Base-by-base conservation (phyloP, 1,140 invertebrate species). In the Leguminivora glycinivorella region DNA sequence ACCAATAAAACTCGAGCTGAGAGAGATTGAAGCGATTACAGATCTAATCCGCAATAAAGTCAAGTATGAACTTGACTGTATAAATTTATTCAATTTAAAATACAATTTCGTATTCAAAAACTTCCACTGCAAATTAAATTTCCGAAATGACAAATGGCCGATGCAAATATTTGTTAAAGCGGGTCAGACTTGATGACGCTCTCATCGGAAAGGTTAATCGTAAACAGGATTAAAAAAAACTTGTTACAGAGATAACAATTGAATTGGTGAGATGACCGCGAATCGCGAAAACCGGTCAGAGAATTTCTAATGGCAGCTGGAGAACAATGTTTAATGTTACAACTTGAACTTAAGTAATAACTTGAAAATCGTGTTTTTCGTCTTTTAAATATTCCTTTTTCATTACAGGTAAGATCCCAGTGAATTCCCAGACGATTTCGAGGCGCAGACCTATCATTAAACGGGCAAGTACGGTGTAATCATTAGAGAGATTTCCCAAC, bases 191-290 rank as follows among this genome's bases (percentile, higher is more conserved):
- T 72, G 81, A 77, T 70, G 22, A 22, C 24, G 73, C 70, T 83
- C 81, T 75, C 81, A 83, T 83, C 75, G 78, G 81, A 81, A 83
- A 76, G 43, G 58, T 71, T 25, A 38, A 74, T 56, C 19, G 47
- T 29, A 79, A 81, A 83, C 76, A 47, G 72, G 77, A 77, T 78
- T 78, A 77, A 78, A 72, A 73, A 63, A 63, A 63, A 63, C 58
- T 73, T 6, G 67, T 38, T 22, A 73, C 60, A 34, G 38, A 66
- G 34, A 69, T 72, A 79, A 80, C 79, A 83, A 83, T 78, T 80
- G 73, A 73, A 76, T 74, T 77, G 73, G 72, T 77, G 75, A 52
- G 38, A 56, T 26, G 26, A 47, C 38, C 22, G 56, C 63, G 52
- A 25, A 71, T 76, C 56, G 75, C 78, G 69, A 75, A 80, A 82